Conservation (phyloP, 2,888 invertebrate genomes). For the Platypus cylindrus region DNA sequence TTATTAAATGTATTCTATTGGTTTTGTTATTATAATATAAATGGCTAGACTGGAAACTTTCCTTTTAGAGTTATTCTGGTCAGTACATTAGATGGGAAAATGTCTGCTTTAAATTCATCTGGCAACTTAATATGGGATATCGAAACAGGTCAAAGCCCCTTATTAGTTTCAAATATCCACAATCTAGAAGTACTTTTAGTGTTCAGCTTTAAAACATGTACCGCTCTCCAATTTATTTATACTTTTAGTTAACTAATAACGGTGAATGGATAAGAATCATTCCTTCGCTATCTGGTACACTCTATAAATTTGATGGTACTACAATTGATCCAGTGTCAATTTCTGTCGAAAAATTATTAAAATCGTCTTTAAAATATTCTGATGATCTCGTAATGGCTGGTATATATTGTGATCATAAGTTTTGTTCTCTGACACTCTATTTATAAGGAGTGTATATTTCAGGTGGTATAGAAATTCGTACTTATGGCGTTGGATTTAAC, state of each 20-base stretch:
- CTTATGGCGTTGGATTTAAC: conserved; percentile 70
- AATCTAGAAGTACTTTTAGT: conserved; percentile 57
- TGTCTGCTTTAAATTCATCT: conserved; percentile 67
- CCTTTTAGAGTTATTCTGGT: conserved; percentile 50
- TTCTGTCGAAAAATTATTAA: conserved; percentile 72
- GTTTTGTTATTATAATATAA: too few relatives aligned
- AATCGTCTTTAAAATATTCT: conserved; percentile 76
- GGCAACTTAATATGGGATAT: conserved; percentile 68
- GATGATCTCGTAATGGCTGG: conserved; percentile 76
- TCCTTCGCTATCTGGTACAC: conserved; percentile 80
- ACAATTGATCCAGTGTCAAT: conserved; percentile 79
- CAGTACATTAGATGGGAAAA: conserved; percentile 80
- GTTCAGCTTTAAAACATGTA: conserved; percentile 3
- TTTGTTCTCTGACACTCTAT: neutral
- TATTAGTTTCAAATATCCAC: conserved; percentile 82
- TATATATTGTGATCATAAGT: conserved; percentile 19
- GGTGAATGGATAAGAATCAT: conserved; percentile 82
- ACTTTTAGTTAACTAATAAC: conserved; percentile 58
- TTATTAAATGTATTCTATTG: conserved; percentile 4
- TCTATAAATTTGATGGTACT: conserved; percentile 86
- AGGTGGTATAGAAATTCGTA: conserved; percentile 77
- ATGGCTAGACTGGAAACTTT: neutral
- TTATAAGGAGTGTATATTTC: conserved; percentile 4
- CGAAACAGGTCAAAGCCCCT: conserved; percentile 58
- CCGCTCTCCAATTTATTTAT: neutral